These are phyloP conservation scores for Pelagia noctiluca DNA, from an alignment of 30 jellyfish, hydroid and myxozoan genomes.

Conservation along the genomic window DNA sequence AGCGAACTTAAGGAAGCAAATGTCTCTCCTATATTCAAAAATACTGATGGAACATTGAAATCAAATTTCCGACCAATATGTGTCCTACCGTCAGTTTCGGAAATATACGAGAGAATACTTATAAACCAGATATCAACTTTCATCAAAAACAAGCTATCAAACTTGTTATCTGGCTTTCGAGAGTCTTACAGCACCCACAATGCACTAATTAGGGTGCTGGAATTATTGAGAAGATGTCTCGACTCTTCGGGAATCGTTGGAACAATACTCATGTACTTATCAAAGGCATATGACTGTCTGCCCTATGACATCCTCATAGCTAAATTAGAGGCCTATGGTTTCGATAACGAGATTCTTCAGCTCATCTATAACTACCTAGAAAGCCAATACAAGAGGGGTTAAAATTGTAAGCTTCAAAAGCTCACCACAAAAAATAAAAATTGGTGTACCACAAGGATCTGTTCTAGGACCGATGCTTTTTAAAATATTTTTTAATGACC, in stretches of 20 bases:
- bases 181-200: slow-evolving; percentile 34
- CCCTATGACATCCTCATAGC: slow-evolving; percentile 58
- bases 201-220: slow-evolving; percentile 55
- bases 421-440: neutral
- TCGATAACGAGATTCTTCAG: slow-evolving; percentile 20
- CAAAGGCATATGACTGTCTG: slow-evolving; percentile 64
- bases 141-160: slow-evolving; percentile 26
- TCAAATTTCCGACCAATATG: slow-evolving; percentile 16
- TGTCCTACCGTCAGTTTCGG: slow-evolving; percentile 24
- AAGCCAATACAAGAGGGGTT: slow-evolving; percentile 39
- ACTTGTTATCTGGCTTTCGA: slow-evolving; percentile 28
- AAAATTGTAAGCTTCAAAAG: slow-evolving; percentile 30
- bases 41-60: slow-evolving; percentile 3
- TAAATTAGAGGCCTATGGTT: slow-evolving; percentile 58
- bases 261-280: slow-evolving; percentile 55
- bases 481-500: slow-evolving; percentile 23
- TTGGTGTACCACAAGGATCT: too few species aligned
- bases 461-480: slow-evolving; percentile 36
- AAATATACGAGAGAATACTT: slow-evolving; percentile 10
- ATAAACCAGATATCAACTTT: slow-evolving; percentile 11
- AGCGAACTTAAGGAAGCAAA: slow-evolving; percentile 26
- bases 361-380: slow-evolving; percentile 37
- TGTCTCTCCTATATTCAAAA: slow-evolving; percentile 27
- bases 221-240: slow-evolving; percentile 43
- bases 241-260: slow-evolving; percentile 55